Evolutionary conservation across 2,113 vertebrate species (phyloP), one percentile per base, ranked within the genome.

Genomic region (Neotragus pygmaeus): DNA sequence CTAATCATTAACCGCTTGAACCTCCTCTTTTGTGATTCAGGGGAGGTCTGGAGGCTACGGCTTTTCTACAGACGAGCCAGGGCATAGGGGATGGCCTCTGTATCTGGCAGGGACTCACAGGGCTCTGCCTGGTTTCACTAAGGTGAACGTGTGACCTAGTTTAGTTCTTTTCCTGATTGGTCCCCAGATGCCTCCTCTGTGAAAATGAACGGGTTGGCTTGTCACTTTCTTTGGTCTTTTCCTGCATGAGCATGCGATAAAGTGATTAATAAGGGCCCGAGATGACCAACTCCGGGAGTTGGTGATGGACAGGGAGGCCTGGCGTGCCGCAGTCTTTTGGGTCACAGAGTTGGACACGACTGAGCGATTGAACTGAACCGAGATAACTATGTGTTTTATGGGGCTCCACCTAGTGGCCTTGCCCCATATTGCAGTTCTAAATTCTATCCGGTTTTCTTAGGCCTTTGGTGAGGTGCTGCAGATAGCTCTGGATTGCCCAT

Each of bases 321-420:
- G 19, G 66, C 19, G 3, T 12, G 19, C 66, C 6, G 66, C 66
- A 6, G n/a, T 39, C 66, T 10, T 23, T 23, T 19, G 10, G 2
- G 10, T 70, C 21, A 21, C 66, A 39, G n/a, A 70, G 66, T 5
- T 2, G 1, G 66, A 39, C n/a, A 6, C 0, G 10, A 23, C 5
- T 23, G 19, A 70, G 66, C 2, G 0, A 23, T n/a, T 23, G n/a
- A 39, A 70, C 66, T 39, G 66, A 70, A 39, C 66, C 2, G 5
- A 70, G 49, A 17, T 14, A 77, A 51, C 17, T 14, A 3, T 4
- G 33, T 87, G 39, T 92, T 96, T 95, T 55, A 60, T 87, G 39
- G 53, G 57, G 83, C 83, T 92, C 96, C 97, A 90, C 90, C 96
- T 97, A 91, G 95, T 97, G 98, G 87, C 33, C 28, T 5, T 28